phyloP scores from a whole-genome alignment of 2,113 vertebrate genomes.

The Neotoma lepida region DNA sequence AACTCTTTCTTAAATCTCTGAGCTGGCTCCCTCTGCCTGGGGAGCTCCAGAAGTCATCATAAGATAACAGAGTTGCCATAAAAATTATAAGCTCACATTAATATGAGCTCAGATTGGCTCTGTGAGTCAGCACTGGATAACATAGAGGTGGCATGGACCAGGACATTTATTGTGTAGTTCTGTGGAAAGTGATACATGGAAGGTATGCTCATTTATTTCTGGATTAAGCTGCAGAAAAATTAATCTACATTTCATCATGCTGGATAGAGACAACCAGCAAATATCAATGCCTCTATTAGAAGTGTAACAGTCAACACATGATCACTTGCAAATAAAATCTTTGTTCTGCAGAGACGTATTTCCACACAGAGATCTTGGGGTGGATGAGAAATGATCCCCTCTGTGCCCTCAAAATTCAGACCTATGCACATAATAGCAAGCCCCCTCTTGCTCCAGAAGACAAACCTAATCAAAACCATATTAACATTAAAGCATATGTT shows the following conservation, averaged over 20 bases:
- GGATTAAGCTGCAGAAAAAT: constrained; percentile 48
- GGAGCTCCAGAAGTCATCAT: constrained; percentile 49
- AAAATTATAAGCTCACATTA: background rate
- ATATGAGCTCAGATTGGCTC: background rate
- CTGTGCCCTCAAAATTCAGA: constrained; percentile 30
- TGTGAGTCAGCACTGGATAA: background rate
- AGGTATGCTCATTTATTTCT: constrained; percentile 28
- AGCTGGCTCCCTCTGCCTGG: background rate
- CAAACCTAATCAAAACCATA: constrained; percentile 48
- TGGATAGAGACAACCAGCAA: constrained; percentile 40
- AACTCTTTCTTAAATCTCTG: background rate
- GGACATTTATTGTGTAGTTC: background rate
- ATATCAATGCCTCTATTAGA: constrained; percentile 4
- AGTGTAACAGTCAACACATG: constrained; percentile 30
- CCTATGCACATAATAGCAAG: background rate
- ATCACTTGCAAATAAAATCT: constrained; percentile 48
- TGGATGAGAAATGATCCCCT: constrained; percentile 39
- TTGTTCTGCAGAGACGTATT: background rate
- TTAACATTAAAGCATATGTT: background rate
- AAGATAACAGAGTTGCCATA: constrained; percentile 21
- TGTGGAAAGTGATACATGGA: constrained; percentile 23
- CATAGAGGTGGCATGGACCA: background rate
- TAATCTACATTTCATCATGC: constrained; percentile 45
- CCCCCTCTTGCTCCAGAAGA: background rate
- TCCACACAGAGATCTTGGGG: constrained; percentile 12